Base-by-base conservation (phyloP, 2,113 vertebrate species). In the Aythya baeri region DNA sequence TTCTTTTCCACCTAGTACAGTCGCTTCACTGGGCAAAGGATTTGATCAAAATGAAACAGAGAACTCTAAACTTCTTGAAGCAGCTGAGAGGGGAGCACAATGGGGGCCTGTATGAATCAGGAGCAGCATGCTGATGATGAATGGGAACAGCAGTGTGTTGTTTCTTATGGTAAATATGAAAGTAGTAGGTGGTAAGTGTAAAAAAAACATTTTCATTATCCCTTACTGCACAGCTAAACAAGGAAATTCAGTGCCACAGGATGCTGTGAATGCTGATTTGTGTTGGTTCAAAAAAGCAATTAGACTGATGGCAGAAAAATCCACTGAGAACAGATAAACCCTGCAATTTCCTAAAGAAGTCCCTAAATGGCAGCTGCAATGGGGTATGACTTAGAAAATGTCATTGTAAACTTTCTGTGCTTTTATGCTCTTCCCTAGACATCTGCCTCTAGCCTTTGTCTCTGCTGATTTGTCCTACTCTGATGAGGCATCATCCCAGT, bases 101-200 rank as follows among this genome's bases (percentile, higher is more conserved):
- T 61, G n/a, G 62, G 91, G 70, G 77, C 54, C 82, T 72, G 18
- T 89, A 54, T 88, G 86, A 91, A 58, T 88, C 17, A 7, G 68
- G 59, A 95, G 52, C 73, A 80, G 83, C 73, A 62, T 81, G 61
- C 83, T 86, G 86, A 20, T 80, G 59, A 38, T 94, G 83, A 91
- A 89, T 83, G 59, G 57, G 44, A 94, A 91, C 68, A 86, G 76
- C 63, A 91, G 17, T 54, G 59, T 89, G 68, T 77, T 91, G 73
- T 88, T 95, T 89, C 65, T 92, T 86, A 26, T 74, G 77, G 61
- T 91, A 84, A 88, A 93, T 74, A 58, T 44, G 59, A 96, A 86
- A 92, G 57, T 86, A 74, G 83, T 91, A 86, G 70, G 80, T 91
- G 76, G 77, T 66, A 93, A 88, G 15, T 50, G 77, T 83, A 36